Evolutionary conservation across 2,113 vertebrate species (phyloP).

Genomic region (Cinclus mexicanus): DNA sequence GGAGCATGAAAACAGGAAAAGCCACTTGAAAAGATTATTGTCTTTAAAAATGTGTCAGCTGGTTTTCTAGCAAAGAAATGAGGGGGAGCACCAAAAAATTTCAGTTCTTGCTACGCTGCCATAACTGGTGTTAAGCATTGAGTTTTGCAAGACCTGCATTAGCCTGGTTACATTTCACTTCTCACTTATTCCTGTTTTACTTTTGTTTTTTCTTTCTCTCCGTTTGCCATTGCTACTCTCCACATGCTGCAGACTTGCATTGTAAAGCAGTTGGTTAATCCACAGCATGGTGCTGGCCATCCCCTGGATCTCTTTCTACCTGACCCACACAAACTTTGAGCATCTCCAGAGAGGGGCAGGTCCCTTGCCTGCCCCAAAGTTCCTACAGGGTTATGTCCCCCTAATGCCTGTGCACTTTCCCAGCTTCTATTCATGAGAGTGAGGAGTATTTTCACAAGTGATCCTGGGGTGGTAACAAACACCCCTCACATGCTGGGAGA

Average conservation of each 20-base stretch:
- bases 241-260: neutral
- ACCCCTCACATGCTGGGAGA: neutral
- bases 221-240: neutral
- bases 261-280: neutral
- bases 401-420: neutral
- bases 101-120: neutral
- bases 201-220: neutral
- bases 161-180: neutral
- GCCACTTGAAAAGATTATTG: neutral
- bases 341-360: neutral
- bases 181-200: neutral
- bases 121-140: neutral
- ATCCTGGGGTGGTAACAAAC: neutral
- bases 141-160: neutral
- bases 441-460: neutral
- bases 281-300: neutral
- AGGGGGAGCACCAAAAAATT: neutral
- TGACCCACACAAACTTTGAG: accelerated
- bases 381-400: neutral
- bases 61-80: neutral
- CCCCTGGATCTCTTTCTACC: neutral
- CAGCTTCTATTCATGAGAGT: neutral
- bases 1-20: neutral
- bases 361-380: no score
- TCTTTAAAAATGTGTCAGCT: neutral